Conservation (phyloP, 2,113 vertebrate species). For the Microcebus jonahi region DNA sequence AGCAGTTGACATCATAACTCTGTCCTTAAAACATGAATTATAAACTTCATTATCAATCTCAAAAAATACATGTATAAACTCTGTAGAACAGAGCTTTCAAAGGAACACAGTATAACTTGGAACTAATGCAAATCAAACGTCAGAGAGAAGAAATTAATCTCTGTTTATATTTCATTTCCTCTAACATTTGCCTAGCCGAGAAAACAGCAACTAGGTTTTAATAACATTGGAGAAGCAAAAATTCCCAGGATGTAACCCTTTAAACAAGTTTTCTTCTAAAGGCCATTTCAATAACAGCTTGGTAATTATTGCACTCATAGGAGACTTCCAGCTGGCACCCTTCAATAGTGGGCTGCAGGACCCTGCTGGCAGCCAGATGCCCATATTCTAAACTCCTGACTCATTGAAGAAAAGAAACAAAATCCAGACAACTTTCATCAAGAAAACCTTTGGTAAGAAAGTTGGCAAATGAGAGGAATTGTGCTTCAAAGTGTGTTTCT, state of each 20-base stretch:
- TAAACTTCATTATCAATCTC: constrained; percentile 28
- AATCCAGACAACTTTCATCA: background rate
- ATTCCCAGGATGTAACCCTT: constrained; percentile 42
- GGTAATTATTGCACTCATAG: background rate
- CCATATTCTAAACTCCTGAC: constrained; percentile 10
- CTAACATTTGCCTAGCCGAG: constrained; percentile 71
- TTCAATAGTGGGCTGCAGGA: background rate
- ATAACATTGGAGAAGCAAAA: constrained; percentile 35
- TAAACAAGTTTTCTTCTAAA: constrained; percentile 62
- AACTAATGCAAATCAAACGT: constrained; percentile 56
- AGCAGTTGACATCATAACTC: background rate
- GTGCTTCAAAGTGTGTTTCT: background rate
- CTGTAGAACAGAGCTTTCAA: constrained; percentile 22
- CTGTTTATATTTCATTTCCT: constrained; percentile 71
- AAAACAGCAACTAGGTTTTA: constrained; percentile 64
- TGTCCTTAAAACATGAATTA: constrained; percentile 36
- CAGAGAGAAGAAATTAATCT: constrained; percentile 59
- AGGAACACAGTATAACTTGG: constrained; percentile 18
- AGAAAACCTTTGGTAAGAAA: constrained; percentile 31
- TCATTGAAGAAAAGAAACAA: constrained; percentile 13
- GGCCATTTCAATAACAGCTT: constrained; percentile 36
- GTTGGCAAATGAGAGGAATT: constrained; percentile 24
- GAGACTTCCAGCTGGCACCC: background rate
- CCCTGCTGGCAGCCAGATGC: background rate
- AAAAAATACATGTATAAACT: background rate